Base-by-base conservation (phyloP, 1,140 invertebrate species). In the Hylyphantes graminicola region DNA sequence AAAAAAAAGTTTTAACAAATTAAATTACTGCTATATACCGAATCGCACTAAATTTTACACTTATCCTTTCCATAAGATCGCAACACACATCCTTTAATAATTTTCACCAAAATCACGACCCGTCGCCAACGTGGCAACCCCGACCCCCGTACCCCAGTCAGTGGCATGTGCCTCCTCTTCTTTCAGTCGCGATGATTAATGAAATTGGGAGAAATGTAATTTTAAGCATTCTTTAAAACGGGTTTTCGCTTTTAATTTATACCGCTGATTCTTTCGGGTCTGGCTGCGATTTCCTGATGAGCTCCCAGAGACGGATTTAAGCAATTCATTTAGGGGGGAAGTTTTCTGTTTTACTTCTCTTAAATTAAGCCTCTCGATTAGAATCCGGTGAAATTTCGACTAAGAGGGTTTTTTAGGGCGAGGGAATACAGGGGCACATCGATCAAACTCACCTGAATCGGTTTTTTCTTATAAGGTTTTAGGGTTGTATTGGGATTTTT, bases 201-300 rank as follows among this genome's bases (percentile, higher is more conserved):
- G 80, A 75, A 83, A 83, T 83, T 83, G 80, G 80, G 80, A 83
- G 80, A 83, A 83, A 83, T 83, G 80, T 83, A 83, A 83, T 83
- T 83, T 83, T 83, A 75, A 83, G 80, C 80, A 83, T 83, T 83
- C 80, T 83, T 83, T 83, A 83, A 83, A 35, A 83, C 80, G 74
- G 70, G 80, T 83, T 83, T 81, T 81, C 79, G 79, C 79, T 81
- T 81, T 83, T 83, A 83, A 83, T 83, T 83, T 83, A 83, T 83
- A 83, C 80, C 61, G 80, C 79, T 73, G 79, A 81, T 81, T 81
- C 79, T 81, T 81, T 81, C 73, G 57, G 21, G 57, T 73, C 67
- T 81, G 51, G 64, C 80, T 75, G 70, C 80, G 80, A 83, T 83
- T 83, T 75, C 70, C 72, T 83, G 80, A 83, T 83, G 80, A 83